Base-by-base conservation (phyloP, 2,113 vertebrate genomes). In the Anser brachyrhynchus region DNA sequence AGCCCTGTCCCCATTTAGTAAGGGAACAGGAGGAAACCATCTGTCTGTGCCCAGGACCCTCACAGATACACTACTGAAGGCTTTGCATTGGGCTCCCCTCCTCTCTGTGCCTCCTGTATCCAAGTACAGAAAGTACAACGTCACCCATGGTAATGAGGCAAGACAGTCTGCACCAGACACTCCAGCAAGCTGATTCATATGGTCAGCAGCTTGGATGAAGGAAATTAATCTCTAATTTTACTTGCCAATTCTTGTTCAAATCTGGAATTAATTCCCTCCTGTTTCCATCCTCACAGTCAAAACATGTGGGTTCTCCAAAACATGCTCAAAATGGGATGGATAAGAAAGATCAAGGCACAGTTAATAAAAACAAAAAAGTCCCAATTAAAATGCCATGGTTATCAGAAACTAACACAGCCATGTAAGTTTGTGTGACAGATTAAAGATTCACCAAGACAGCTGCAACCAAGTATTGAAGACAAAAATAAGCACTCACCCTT, bases 231-330 rank as follows among this genome's bases (percentile, higher is more conserved):
- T 87, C 57, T 71, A 49, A 90, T 80, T 95, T 86, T 84, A 93
- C 78, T 89, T 95, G 84, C 70, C 77, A 91, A 25, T 93, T 93
- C 67, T 76, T 89, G 54, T 94, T 96, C 29, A 92, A 85, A 92
- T 95, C 79, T 84, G n/a, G 64, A 94, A 86, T 92, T 84, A 96
- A 95, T 69, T 77, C 35, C 29, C 67, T 43, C 55, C 35, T 92
- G 29, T 83, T 76, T 67, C 67, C 0, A 3, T 31, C 28, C 51
- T 89, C 84, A 41, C 15, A 89, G 39, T 81, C 70, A 92, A 93
- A 89, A 41, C 20, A 58, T 70, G 76, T 70, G 29, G 16, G 83
- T 91, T 89, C 46, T 83, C 54, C 55, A 86, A 77, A 89, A n/a
- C 7, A 85, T 71, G n/a, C 46, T 84, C 71, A 39, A 61, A 93